Conservation (phyloP, 1,140 invertebrate genomes). For the Lordiphosa collinella region DNA sequence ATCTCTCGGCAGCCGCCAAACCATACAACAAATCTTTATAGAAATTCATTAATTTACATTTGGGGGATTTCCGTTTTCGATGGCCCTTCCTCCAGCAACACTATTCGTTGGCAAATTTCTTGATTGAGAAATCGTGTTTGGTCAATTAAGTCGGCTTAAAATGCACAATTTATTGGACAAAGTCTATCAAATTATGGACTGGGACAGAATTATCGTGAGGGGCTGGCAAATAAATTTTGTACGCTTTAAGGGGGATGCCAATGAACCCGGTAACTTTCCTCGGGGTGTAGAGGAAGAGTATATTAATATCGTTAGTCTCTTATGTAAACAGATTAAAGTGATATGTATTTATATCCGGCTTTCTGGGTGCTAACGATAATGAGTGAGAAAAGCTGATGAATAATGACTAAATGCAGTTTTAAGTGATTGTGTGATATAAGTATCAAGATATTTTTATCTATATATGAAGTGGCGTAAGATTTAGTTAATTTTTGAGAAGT, state of each 20-base stretch:
- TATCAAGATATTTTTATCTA: too few relatives aligned
- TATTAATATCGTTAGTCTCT: conserved; percentile 12
- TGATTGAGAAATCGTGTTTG: conserved; percentile 67
- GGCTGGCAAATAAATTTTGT: not conserved
- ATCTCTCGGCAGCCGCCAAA: conserved; percentile 22
- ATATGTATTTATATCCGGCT: conserved; percentile 19
- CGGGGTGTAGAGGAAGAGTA: conserved; percentile 17
- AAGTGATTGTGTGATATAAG: conserved; percentile 12
- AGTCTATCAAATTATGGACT: conserved; percentile 32
- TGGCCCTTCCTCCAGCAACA: conserved; percentile 14
- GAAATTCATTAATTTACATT: conserved; percentile 71
- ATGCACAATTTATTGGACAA: conserved; percentile 24
- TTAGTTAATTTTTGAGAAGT: too few relatives aligned
- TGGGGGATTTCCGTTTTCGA: conserved; percentile 60
- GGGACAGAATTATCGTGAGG: conserved; percentile 1
- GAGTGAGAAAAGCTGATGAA: conserved; percentile 32
- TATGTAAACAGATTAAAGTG: conserved; percentile 35
- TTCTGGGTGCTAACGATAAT: conserved; percentile 19
- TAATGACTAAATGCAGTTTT: conserved; percentile 24
- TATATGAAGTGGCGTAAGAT: too few relatives aligned
- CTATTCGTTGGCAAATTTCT: conserved; percentile 32
- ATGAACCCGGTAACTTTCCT: conserved; percentile 21
- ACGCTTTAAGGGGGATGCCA: not conserved
- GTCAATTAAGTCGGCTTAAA: conserved; percentile 41
- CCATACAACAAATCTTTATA: conserved; percentile 37